Conservation (phyloP, 2,888 invertebrate genomes). For the Eumacrocentrus americanus region DNA sequence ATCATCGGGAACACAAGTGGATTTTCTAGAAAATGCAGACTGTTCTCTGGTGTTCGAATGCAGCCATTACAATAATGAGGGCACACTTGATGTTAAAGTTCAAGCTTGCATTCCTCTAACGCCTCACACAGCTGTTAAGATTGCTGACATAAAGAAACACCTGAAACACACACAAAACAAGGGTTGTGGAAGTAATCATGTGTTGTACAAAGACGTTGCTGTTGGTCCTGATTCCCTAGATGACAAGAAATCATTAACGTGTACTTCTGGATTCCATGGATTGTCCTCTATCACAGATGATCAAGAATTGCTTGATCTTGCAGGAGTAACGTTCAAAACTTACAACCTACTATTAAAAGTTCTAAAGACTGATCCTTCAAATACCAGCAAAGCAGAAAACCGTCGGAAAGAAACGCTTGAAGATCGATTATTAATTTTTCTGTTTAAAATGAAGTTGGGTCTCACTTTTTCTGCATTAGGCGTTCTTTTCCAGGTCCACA, state of each 20-base stretch:
- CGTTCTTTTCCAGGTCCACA: slow-evolving; percentile 30
- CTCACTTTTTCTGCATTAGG: slow-evolving; percentile 28
- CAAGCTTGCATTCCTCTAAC: not conserved
- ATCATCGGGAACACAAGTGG: not conserved
- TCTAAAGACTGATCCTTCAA: not conserved
- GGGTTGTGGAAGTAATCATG: not conserved
- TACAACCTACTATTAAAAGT: not conserved
- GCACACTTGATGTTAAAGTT: not conserved
- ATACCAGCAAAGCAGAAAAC: not conserved
- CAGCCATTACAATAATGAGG: not conserved
- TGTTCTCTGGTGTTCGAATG: not conserved
- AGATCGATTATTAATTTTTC: not conserved
- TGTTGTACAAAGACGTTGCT: not conserved
- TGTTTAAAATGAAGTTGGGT: slow-evolving; percentile 32
- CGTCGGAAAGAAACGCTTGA: not conserved
- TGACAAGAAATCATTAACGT: not conserved
- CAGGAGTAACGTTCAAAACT: not conserved
- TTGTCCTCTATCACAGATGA: not conserved
- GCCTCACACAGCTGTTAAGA: not conserved
- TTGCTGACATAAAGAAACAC: not conserved
- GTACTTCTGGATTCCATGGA: not conserved
- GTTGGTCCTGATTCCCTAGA: not conserved
- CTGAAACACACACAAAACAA: too few relatives aligned
- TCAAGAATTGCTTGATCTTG: not conserved
- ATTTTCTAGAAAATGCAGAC: not conserved